Conservation (phyloP, 1,140 invertebrate genomes). For the Trachymyrmex septentrionalis region DNA sequence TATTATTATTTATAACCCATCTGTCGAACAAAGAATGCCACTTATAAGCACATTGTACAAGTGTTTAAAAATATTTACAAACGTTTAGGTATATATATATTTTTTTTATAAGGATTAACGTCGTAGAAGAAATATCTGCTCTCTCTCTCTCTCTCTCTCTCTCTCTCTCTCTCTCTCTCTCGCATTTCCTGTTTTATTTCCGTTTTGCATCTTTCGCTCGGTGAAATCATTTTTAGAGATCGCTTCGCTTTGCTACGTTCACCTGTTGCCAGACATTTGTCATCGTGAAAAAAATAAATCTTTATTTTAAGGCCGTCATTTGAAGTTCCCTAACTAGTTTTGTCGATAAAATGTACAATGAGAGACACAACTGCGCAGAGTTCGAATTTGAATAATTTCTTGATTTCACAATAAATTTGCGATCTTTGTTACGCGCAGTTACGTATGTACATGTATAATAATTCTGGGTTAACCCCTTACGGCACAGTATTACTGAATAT, state of each 20-base stretch:
- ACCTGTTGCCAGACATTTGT: constrained; percentile 49
- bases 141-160: constrained; percentile 30
- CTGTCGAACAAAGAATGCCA: constrained; percentile 71
- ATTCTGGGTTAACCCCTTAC: constrained; percentile 40
- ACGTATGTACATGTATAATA: constrained; percentile 43
- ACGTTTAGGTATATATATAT: constrained; percentile 34
- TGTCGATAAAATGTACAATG: constrained; percentile 67
- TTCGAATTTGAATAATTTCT: constrained; percentile 58
- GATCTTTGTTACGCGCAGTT: constrained; percentile 15
- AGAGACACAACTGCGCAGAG: constrained; percentile 65
- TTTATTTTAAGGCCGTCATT: constrained; percentile 76
- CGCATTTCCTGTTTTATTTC: constrained; percentile 38
- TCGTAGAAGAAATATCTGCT: constrained; percentile 27
- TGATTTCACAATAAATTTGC: constrained; percentile 12
- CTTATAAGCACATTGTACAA: constrained; percentile 73
- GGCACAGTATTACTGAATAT: background rate
- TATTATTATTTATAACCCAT: constrained; percentile 38
- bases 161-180: background rate
- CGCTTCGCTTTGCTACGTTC: background rate
- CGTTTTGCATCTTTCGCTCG: constrained; percentile 26
- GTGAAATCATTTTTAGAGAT: constrained; percentile 5
- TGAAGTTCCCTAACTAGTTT: constrained; percentile 66
- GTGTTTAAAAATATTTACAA: constrained; percentile 73
- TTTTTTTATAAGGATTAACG: constrained; percentile 41
- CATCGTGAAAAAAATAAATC: constrained; percentile 73